These are phyloP conservation scores for Drosophila guanche DNA, from an alignment of 1,140 invertebrate species.

Conservation along the genomic window DNA sequence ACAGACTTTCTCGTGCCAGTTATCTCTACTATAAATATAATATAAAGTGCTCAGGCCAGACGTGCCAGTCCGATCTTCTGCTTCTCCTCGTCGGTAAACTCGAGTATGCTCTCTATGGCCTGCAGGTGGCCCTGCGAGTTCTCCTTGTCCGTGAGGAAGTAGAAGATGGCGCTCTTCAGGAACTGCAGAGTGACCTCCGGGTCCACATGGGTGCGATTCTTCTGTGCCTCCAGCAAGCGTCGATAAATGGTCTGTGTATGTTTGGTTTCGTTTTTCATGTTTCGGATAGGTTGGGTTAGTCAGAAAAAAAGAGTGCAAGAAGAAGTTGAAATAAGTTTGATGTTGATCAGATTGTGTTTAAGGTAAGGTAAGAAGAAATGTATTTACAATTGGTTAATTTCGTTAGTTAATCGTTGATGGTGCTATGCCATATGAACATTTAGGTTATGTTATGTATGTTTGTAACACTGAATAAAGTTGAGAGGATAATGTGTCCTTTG, in stretches of 20 bases:
- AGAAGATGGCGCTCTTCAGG: conserved; percentile 94
- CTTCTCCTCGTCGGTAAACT: conserved; percentile 90
- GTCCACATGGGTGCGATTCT: conserved; percentile 88
- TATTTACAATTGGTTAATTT: conserved; percentile 61
- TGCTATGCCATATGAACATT: conserved; percentile 72
- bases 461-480: conserved; percentile 64
- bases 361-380: conserved; percentile 29
- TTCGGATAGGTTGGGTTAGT: conserved; percentile 26
- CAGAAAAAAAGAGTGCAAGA: conserved; percentile 46
- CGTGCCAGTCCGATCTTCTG: conserved; percentile 89
- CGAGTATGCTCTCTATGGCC: conserved; percentile 93
- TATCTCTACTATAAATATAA: conserved; percentile 20
- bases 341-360: conserved; percentile 46
- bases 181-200: conserved; percentile 94
- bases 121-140: conserved; percentile 92
- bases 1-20: conserved; percentile 33
- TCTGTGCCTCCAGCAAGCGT: conserved; percentile 89
- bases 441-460: conserved; percentile 56
- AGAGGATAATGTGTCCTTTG: conserved; percentile 21
- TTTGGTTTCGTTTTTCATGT: conserved; percentile 2
- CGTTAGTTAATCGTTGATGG: conserved; percentile 33
- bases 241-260: conserved; percentile 91
- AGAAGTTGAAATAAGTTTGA: conserved; percentile 40
- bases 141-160: conserved; percentile 93
- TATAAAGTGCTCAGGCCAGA: conserved; percentile 35